phyloP scores from a whole-genome alignment of 1,140 invertebrate genomes.

The Druon quercuslanigerum region DNA sequence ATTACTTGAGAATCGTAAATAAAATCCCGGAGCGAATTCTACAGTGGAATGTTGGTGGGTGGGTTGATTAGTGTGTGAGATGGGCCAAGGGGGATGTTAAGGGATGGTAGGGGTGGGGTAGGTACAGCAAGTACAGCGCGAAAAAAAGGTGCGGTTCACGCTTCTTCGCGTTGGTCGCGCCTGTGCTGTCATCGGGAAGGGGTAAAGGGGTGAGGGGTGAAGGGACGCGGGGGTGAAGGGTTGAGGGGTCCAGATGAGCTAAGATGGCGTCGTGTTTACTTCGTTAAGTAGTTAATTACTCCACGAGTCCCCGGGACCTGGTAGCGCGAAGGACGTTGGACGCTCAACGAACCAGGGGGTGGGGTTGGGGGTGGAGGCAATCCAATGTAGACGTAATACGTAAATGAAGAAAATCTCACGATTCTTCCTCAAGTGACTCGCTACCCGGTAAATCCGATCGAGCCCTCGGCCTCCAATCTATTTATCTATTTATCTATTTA shows the following conservation, averaged over 20 bases:
- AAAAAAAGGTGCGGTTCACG: constrained; percentile 38
- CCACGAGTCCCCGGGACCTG: constrained; percentile 64
- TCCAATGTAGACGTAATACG: constrained; percentile 60
- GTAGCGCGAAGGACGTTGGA: constrained; percentile 62
- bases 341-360: constrained; percentile 39
- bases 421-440: constrained; percentile 61
- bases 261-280: constrained; percentile 75
- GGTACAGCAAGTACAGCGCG: constrained; percentile 39
- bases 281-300: constrained; percentile 77
- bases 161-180: constrained; percentile 51
- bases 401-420: constrained; percentile 58
- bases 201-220: constrained; percentile 11
- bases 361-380: constrained; percentile 45
- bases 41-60: not conserved
- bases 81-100: not conserved
- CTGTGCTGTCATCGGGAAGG: not conserved
- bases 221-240: constrained; percentile 34
- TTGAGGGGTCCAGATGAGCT: constrained; percentile 57
- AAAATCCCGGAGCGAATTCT: constrained; percentile 50
- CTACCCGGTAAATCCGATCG: constrained; percentile 69
- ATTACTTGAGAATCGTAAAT: constrained; percentile 61
- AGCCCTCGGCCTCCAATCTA: constrained; percentile 67
- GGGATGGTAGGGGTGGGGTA: constrained; percentile 28
- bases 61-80: not conserved
- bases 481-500: constrained; percentile 74